Evolutionary conservation across 2,797 vertebrate genomes (phyloP).

Genomic region (Vipera latastei): DNA sequence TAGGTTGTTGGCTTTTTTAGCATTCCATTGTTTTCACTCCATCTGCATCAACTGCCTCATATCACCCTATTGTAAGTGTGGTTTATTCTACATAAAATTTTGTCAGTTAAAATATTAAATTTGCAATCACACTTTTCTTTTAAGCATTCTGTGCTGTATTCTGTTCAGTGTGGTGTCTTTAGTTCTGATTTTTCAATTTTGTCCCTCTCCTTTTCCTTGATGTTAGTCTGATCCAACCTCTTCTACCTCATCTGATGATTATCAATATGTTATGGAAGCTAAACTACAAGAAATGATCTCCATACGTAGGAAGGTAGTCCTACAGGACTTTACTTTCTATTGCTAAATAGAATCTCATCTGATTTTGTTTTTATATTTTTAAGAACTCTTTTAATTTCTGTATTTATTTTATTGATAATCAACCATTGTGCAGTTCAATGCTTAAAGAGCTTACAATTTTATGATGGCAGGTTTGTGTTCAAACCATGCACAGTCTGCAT

Average conservation of each 20-base stretch:
- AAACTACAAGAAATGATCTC: slow-evolving; percentile 97
- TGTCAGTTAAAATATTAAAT: slow-evolving; percentile 69
- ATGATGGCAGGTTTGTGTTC: slow-evolving; percentile 80
- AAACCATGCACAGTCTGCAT: slow-evolving; percentile 83
- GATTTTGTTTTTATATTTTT: slow-evolving; percentile 69
- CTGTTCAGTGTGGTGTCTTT: slow-evolving; percentile 79
- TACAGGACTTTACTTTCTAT: slow-evolving; percentile 86
- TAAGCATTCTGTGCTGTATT: slow-evolving; percentile 81
- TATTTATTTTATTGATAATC: slow-evolving; percentile 81
- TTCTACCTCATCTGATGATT: slow-evolving; percentile 94
- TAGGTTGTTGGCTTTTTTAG: slow-evolving; percentile 71
- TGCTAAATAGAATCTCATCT: slow-evolving; percentile 83
- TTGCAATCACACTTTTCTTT: slow-evolving; percentile 76
- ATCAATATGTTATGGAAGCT: slow-evolving; percentile 98
- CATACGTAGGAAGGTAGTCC: slow-evolving; percentile 98
- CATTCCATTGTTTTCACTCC: slow-evolving; percentile 72
- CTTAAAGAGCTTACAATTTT: slow-evolving; percentile 81
- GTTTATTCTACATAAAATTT: slow-evolving; percentile 69
- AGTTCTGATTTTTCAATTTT: slow-evolving; percentile 88
- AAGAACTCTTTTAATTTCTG: slow-evolving; percentile 61
- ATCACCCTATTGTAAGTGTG: slow-evolving; percentile 66
- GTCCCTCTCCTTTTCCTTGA: slow-evolving; percentile 90
- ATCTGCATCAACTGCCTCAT: slow-evolving; percentile 64
- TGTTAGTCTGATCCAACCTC: slow-evolving; percentile 92
- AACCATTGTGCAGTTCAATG: slow-evolving; percentile 80